Evolutionary conservation across 1,140 invertebrate species (phyloP), one percentile per base, ranked within the genome.

Genomic region (Drosophila jambulina): DNA sequence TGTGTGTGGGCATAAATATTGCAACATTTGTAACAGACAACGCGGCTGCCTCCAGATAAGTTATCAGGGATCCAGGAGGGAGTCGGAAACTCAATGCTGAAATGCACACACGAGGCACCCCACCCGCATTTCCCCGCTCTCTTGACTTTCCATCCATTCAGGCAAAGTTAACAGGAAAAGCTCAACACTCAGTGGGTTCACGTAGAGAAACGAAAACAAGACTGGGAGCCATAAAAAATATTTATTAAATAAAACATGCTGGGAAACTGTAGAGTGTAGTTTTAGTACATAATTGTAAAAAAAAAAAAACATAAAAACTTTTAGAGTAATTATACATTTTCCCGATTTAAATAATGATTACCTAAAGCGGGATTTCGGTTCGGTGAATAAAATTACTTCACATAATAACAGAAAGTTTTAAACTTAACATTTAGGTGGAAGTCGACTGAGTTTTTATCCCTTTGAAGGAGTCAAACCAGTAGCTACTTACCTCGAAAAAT

Each of bases 1-100:
- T 63, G 45, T 77, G 56, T 78, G 60, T 65, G 70, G 75, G 86
- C 86, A 85, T 88, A 88, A 88, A 88, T 88, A 88, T 88, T 90
- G 85, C 81, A 88, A 82, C 85, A 88, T 90, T 88, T 88, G 85
- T 82, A 82, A 81, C 85, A 90, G 85, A 88, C 85, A 88, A 69
- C 53, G 84, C 70, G 71, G 67, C 75, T 58, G 71, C 74, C 57
- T 42, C 38, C 32, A 84, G 84, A 88, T 88, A 88, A 88, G 36
- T 88, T 88, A 88, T 88, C 84, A 54, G 48, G 27, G 62, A 71
- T 77, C 69, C 53, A 25, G 25, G 53, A 59, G 45, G 67, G 48
- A 56, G 48, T 40, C 67, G 53, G n/a, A 34, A 49, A 60, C 43
- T 72, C 45, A 49, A 60, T 42, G 49, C 62, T 58, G 45, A 87